phyloP scores from a whole-genome alignment of 2,797 vertebrate genomes.

The Anguilla marmorata region DNA sequence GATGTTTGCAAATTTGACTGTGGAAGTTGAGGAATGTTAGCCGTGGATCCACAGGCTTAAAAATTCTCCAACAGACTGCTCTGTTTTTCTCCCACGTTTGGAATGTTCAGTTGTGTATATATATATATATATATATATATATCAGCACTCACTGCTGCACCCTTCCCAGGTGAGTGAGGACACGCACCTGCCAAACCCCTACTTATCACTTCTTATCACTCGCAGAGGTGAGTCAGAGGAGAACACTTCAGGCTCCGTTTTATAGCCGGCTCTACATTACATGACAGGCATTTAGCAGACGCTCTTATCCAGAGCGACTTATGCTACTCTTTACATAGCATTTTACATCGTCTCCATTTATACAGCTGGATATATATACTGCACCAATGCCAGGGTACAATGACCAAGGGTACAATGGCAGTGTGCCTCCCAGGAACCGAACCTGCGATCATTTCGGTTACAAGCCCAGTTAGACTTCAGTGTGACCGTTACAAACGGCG shows the following conservation, averaged over 20 bases:
- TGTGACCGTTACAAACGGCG: no score
- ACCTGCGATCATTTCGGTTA: no score
- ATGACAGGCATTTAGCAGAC: no score
- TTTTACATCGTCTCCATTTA: no score
- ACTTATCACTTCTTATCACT: neutral
- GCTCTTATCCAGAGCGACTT: no score
- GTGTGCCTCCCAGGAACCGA: no score
- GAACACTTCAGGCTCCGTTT: neutral
- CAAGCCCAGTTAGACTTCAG: no score
- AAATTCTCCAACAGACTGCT: neutral
- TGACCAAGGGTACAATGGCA: no score
- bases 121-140: neutral
- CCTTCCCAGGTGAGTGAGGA: neutral
- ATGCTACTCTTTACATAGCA: no score
- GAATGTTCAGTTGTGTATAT: neutral
- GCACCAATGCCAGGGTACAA: no score
- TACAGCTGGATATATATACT: no score
- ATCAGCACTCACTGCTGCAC: neutral
- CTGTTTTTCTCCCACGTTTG: neutral
- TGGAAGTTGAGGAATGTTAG: neutral
- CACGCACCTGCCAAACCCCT: neutral
- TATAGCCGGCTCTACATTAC: no score
- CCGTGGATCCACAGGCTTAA: neutral
- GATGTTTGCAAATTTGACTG: neutral
- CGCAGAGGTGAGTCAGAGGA: neutral